Percentiles rank a stretch among this genome's conserved stretches.
Conservation (phyloP, 1,140 invertebrate genomes). For the Lycorma delicatula region DNA sequence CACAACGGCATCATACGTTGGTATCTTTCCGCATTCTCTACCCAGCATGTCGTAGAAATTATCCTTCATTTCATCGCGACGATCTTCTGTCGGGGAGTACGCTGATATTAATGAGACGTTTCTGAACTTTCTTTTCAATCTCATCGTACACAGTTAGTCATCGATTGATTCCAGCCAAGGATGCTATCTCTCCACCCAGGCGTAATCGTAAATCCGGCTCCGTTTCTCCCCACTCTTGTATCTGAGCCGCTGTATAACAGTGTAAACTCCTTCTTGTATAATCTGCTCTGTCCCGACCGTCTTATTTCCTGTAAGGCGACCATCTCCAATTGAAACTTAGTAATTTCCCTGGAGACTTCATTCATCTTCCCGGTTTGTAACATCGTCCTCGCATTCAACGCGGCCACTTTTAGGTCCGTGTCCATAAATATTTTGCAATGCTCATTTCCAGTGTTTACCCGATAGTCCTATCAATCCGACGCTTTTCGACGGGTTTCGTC, state of each 20-base stretch:
- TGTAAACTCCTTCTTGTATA: not conserved
- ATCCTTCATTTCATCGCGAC: not conserved
- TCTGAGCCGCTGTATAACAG: not conserved
- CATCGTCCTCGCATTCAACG: not conserved
- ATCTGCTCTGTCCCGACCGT: not conserved
- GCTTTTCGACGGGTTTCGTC: not conserved
- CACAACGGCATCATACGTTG: not conserved
- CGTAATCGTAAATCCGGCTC: not conserved
- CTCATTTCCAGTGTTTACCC: not conserved
- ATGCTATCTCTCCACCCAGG: not conserved
- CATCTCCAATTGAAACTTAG: not conserved
- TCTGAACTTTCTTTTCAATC: not conserved
- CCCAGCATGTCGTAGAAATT: not conserved
- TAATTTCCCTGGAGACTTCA: not conserved
- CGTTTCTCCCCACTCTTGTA: not conserved
- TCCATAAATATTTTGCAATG: not conserved
- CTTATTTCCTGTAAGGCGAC: not conserved
- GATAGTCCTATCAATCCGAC: not conserved
- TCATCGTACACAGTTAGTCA: not conserved
- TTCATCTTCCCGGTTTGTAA: not conserved
- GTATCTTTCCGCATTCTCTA: not conserved
- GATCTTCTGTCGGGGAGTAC: not conserved
- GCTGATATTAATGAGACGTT: not conserved
- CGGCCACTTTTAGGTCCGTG: not conserved
- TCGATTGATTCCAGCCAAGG: not conserved